Evolutionary conservation across 2,113 vertebrate species (phyloP).

Genomic region (Pelobates fuscus): DNA sequence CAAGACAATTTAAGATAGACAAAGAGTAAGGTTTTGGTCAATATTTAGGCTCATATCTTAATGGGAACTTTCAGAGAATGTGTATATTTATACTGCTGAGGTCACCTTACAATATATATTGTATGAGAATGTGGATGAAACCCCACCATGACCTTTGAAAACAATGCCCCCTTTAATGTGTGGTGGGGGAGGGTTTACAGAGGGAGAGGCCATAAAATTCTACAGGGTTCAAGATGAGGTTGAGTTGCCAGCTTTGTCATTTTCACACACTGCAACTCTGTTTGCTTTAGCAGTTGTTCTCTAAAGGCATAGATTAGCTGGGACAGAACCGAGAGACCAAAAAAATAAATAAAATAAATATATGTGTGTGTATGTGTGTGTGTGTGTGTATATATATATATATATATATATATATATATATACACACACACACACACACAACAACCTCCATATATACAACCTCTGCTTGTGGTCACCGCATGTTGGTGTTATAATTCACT

Average conservation of each 20-base stretch:
- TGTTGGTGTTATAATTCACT: slow-evolving; percentile 39
- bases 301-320: slow-evolving; percentile 67
- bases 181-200: slow-evolving; percentile 67
- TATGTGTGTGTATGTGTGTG: too few species aligned
- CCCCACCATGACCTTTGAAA: slow-evolving; percentile 83
- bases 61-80: neutral
- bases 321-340: slow-evolving; percentile 56
- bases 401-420: too few species aligned
- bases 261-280: slow-evolving; percentile 69
- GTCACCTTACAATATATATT: slow-evolving; percentile 72
- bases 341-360: too few species aligned
- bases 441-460: too few species aligned
- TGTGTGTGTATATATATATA: too few species aligned
- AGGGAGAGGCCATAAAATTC: slow-evolving; percentile 73
- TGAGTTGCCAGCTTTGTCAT: slow-evolving; percentile 75
- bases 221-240: slow-evolving; percentile 85
- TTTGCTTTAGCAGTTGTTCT: slow-evolving; percentile 73
- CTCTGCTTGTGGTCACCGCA: slow-evolving; percentile 31
- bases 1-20: neutral
- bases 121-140: slow-evolving; percentile 82
- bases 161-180: slow-evolving; percentile 90
- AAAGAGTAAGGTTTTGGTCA: neutral
- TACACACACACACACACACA: too few species aligned
- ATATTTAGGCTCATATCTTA: too few species aligned
- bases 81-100: slow-evolving; percentile 54